Evolutionary conservation across 2,113 vertebrate species (phyloP).

Genomic region (Takifugu flavidus): DNA sequence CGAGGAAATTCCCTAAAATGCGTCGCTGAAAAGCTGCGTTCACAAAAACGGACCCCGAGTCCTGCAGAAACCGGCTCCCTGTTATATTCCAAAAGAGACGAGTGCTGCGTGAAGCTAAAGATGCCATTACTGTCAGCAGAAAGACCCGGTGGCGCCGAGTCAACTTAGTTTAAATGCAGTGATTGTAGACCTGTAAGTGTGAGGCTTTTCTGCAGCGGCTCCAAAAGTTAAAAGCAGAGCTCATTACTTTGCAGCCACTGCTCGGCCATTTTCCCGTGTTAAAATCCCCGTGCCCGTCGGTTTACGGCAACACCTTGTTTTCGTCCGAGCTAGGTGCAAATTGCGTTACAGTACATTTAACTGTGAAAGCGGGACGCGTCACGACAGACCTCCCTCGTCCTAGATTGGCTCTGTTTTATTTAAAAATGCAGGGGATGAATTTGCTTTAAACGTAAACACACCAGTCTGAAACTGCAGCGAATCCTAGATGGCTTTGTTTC

Average conservation of each 20-base stretch:
- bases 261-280: constrained; percentile 5
- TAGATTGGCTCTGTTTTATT: constrained; percentile 7
- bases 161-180: constrained; percentile 12
- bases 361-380: neutral
- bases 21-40: too few species aligned
- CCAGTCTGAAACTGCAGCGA: neutral
- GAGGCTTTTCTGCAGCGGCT: constrained; percentile 2
- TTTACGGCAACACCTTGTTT: constrained; percentile 6
- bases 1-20: too few species aligned
- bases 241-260: constrained; percentile 6
- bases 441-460: neutral
- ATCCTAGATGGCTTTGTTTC: constrained; percentile 28
- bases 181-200: constrained; percentile 20
- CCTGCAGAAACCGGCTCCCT: too few species aligned
- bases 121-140: constrained; percentile 5
- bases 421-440: constrained; percentile 5
- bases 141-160: constrained; percentile 2
- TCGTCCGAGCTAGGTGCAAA: constrained; percentile 8
- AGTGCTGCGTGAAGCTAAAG: too few species aligned
- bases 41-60: too few species aligned
- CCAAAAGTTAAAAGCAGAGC: constrained; percentile 26
- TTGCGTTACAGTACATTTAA: neutral
- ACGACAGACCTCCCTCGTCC: constrained; percentile 3
- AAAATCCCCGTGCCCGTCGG: constrained; percentile 5
- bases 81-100: neutral